Evolutionary conservation across 2,797 vertebrate genomes (phyloP), one percentile per base, ranked within the genome.

Genomic region (Kryptolebias ocellatus): DNA sequence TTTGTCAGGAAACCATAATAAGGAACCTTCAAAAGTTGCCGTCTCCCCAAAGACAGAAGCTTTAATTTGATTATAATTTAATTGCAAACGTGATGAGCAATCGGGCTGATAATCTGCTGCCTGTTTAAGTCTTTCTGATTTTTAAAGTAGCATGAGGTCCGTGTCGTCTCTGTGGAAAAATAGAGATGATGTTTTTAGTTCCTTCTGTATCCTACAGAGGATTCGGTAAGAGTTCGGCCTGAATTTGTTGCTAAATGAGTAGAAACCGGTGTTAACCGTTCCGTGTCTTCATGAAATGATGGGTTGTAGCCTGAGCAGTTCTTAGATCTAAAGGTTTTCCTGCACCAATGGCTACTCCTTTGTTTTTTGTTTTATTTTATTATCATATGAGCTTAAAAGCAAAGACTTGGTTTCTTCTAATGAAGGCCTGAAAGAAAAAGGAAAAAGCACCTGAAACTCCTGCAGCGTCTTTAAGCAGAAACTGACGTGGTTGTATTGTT

Each of bases 111-210:
- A 16, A 66, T 44, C 59, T n/a, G 37, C 61, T 42, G 42, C 61
- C 64, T 1, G 47, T 64, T 63, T 67, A 20, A 63, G 79, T 64
- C 16, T 78, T 76, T 83, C 64, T 49, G 56, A 74, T 73, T 70
- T 74, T 62, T 71, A 14, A 71, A 76, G 64, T 74, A 34, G 58
- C 47, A 34, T 63, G 64, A 63, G 37, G 53, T 66, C 34, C 66
- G 67, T 28, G 70, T 72, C 16, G 58, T 81, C 77, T 73, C 67
- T 61, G 53, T 44, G 20, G 60, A 47, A 71, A 28, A 28, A 18
- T 24, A 3, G 44, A 29, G 65, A 68, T 58, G 49, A 51, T 63
- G 16, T 81, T 75, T 77, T 85, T 65, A 64, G 73, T 86, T 87
- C 39, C 9, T 56, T 80, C 74, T 55, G 47, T 65, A 67, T 28